Base-by-base conservation (phyloP, 2,888 invertebrate genomes). In the Caenorhabditis zanzibari region DNA sequence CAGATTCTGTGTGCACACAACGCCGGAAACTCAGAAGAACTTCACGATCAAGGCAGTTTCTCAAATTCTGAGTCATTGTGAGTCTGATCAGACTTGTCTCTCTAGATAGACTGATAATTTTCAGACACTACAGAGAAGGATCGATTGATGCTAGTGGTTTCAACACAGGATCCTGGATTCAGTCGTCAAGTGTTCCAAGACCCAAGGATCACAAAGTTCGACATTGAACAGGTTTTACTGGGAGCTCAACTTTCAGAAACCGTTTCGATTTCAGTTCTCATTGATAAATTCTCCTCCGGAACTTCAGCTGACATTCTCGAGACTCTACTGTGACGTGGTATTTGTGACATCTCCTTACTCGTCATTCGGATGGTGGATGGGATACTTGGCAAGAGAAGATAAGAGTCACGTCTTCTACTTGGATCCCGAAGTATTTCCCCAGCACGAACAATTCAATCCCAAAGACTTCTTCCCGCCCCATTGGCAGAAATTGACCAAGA, bases 311-410 rank as follows among this genome's bases (percentile, higher is more conserved):
- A 69, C 68, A 28, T 69, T 76, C 24, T 76, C 76, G 0, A 35
- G 38, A 52, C 24, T 76, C 52, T 61, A 69, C 35, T 76, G 76
- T 47, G 76, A 76, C 19, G 68, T 24, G 38, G 76, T 76, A 0
- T 61, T 76, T 5, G 24, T 76, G 3, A 76, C 76, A 5, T 47
- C 19, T 38, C 68, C 68, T 24, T 47, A 59, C 4, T 76, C 76
- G 24, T 41, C 35, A 9, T 32, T 61, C 14, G 76, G 76, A 59
- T 76, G 68, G 61, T 76, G 76, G 76, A 61, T 68, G 69, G 76
- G 68, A 19, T 76, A 69, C 61, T 69, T 76, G 52, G 68, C 76
- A 26, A 76, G 41, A 35, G 59, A 61, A n/a, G 61, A 69, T 10
- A 22, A 64, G 26, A 75, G 61, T 26, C 61, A 22, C 10, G 75